A percentile compares a stretch with the other conserved stretches of the same genome.
These are phyloP conservation scores for Harpagifer antarcticus DNA, from an alignment of 2,797 vertebrate species.

Conservation along the genomic window DNA sequence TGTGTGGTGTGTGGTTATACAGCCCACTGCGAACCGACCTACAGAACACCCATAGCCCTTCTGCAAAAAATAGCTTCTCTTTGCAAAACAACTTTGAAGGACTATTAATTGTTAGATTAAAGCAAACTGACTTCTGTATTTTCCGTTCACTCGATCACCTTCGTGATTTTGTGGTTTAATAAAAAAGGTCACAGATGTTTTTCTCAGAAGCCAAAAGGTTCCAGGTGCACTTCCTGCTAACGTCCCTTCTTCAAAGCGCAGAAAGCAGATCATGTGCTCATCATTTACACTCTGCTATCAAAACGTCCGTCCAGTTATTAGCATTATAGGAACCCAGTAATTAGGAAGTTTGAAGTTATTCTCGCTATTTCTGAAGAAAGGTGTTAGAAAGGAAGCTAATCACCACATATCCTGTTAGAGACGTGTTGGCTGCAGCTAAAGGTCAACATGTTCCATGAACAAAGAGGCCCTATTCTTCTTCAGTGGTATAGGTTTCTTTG, in stretches of 20 bases:
- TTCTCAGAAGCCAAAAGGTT: constrained; percentile 28
- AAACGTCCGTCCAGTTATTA: accelerated
- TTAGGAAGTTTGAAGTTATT: background rate
- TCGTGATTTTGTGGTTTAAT: background rate
- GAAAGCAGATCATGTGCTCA: background rate
- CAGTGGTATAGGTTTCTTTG: too few relatives aligned
- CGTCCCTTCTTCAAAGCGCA: background rate
- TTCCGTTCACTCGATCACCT: background rate
- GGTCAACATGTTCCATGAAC: too few relatives aligned
- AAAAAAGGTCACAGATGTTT: constrained; percentile 47
- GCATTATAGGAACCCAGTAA: background rate
- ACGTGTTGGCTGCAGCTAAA: too few relatives aligned
- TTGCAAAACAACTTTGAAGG: background rate
- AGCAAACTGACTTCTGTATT: background rate
- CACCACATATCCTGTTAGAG: background rate
- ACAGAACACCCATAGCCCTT: constrained; percentile 8
- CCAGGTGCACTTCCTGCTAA: constrained; percentile 27
- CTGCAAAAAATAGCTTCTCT: background rate
- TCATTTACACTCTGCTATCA: too few relatives aligned
- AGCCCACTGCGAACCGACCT: constrained; percentile 5
- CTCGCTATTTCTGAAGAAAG: background rate
- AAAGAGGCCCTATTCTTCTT: too few relatives aligned
- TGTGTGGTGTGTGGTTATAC: constrained; percentile 23
- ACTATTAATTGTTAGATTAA: background rate
- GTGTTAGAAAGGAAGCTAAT: background rate